Conservation (phyloP, 2,797 vertebrate species). For the Pseudocheirus occidentalis region DNA sequence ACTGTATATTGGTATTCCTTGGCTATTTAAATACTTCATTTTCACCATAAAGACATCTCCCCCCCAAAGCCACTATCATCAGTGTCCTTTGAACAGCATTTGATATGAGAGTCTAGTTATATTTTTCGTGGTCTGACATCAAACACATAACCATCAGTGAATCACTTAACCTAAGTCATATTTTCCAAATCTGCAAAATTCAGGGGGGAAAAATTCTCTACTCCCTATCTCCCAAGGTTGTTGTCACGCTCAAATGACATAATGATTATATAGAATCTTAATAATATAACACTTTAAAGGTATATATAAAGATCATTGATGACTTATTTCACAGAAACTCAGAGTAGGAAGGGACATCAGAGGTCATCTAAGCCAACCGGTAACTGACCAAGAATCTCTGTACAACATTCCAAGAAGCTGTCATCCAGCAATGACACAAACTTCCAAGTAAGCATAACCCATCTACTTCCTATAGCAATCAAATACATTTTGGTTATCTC, state of each 20-base stretch:
- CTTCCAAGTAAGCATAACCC: too few relatives aligned
- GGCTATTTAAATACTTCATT: neutral
- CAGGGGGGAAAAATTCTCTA: neutral
- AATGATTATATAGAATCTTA: neutral
- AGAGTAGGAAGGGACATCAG: neutral
- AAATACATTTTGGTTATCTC: too few relatives aligned
- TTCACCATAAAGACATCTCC: neutral
- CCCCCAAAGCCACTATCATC: neutral
- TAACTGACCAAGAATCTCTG: neutral
- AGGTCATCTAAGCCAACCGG: neutral
- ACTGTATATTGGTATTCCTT: neutral
- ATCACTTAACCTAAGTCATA: neutral
- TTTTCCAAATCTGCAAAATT: neutral
- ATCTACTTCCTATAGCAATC: too few relatives aligned
- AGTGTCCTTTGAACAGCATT: neutral
- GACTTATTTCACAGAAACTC: neutral
- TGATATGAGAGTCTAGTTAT: neutral
- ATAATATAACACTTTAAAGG: neutral
- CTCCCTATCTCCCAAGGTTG: neutral
- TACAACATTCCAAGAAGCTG: neutral
- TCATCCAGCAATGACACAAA: neutral
- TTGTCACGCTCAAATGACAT: neutral
- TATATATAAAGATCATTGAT: neutral
- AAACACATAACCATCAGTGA: neutral
- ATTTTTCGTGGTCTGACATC: neutral